A percentile compares a stretch with the other conserved stretches of the same genome.
Evolutionary conservation across 1,140 invertebrate species (phyloP).

Genomic region (Aleiodes sp.): DNA sequence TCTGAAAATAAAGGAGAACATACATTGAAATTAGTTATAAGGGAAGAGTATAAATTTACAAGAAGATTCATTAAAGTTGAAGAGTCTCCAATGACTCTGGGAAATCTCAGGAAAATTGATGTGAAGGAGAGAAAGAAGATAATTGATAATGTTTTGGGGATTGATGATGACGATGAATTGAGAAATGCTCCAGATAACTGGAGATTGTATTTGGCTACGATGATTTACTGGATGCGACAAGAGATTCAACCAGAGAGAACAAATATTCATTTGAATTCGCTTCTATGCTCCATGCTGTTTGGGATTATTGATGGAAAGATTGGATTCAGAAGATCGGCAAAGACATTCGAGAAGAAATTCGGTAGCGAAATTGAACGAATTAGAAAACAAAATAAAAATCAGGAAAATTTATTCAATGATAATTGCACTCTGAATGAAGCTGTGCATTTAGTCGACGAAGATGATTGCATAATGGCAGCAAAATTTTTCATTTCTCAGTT

Average conservation of each 20-base stretch:
- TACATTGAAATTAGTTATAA: constrained; percentile 55
- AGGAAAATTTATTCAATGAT: background rate
- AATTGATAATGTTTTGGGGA: constrained; percentile 62
- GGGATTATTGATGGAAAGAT: constrained; percentile 71
- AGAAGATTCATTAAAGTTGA: constrained; percentile 44
- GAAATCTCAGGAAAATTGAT: constrained; percentile 53
- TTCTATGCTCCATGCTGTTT: constrained; percentile 72
- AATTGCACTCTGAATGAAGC: background rate
- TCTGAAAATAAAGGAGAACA: constrained; percentile 51
- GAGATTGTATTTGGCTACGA: constrained; percentile 71
- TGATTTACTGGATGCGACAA: constrained; percentile 75
- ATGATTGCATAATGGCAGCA: constrained; percentile 71
- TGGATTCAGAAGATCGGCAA: constrained; percentile 43
- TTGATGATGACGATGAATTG: constrained; percentile 55
- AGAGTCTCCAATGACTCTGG: constrained; percentile 54
- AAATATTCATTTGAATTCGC: constrained; percentile 68
- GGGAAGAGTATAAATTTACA: constrained; percentile 45
- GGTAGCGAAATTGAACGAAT: background rate
- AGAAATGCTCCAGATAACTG: constrained; percentile 69
- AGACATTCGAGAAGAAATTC: constrained; percentile 46
- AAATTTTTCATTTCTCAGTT: constrained; percentile 73
- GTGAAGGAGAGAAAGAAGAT: constrained; percentile 54
- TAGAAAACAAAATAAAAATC: constrained; percentile 4
- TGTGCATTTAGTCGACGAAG: constrained; percentile 53
- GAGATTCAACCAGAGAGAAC: constrained; percentile 59